Conservation (phyloP, 2,113 vertebrate species). For the Reinhardtius hippoglossoides region DNA sequence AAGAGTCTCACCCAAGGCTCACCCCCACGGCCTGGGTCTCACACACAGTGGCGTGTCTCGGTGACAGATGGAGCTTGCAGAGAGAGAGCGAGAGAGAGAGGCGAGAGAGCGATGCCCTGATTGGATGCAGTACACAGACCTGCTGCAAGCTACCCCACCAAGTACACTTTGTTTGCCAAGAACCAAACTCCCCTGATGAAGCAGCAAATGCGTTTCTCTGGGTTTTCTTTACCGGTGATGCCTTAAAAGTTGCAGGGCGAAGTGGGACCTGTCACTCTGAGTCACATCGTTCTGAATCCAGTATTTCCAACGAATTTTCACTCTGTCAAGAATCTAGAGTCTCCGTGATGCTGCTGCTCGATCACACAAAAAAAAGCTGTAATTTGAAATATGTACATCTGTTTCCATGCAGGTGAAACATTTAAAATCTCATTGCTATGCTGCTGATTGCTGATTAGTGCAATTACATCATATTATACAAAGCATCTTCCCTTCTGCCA, state of each 20-base stretch:
- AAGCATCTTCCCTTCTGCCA: background rate
- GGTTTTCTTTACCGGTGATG: conserved; percentile 5
- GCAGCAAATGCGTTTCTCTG: conserved; percentile 10
- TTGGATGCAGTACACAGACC: conserved; percentile 56
- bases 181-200: conserved; percentile 22
- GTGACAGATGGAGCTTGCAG: conserved; percentile 74
- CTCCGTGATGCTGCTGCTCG: background rate
- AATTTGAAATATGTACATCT: background rate
- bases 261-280: conserved; percentile 5
- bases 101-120: conserved; percentile 43
- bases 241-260: conserved; percentile 29
- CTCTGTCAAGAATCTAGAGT: background rate
- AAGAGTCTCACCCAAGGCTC: conserved; percentile 52
- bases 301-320: background rate
- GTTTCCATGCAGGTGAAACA: background rate
- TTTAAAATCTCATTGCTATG: background rate
- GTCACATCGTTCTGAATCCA: background rate
- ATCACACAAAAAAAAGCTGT: background rate
- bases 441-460: background rate
- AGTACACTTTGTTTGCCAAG: conserved; percentile 29
- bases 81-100: conserved; percentile 9
- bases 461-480: background rate
- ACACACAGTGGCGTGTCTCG: conserved; percentile 52
- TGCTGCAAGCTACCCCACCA: conserved; percentile 43
- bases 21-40: conserved; percentile 61